Evolutionary conservation across 2,113 vertebrate genomes (phyloP).

Genomic region (Hoplias malabaricus): DNA sequence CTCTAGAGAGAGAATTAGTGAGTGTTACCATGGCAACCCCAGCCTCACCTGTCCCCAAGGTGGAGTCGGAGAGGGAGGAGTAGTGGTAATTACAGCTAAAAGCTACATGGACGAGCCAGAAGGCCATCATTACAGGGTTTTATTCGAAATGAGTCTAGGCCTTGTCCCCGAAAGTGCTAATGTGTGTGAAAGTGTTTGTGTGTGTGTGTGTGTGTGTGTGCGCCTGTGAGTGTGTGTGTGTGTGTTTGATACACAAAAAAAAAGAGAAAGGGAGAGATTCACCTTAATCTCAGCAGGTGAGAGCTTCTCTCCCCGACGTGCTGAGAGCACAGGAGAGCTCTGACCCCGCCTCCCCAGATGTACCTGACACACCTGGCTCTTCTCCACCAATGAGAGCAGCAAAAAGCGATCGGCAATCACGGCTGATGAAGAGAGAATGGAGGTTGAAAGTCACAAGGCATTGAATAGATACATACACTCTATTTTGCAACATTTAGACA

Average conservation of each 20-base stretch:
- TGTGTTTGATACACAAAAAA: no score
- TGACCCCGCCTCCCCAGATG: conserved; percentile 82
- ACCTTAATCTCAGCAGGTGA: conserved; percentile 89
- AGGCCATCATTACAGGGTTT: conserved; percentile 23
- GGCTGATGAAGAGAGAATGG: conserved; percentile 67
- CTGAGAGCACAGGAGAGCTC: conserved; percentile 74
- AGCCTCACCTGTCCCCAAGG: conserved; percentile 45
- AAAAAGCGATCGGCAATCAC: conserved; percentile 87
- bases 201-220: conserved; percentile 28
- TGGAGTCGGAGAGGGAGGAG: conserved; percentile 8
- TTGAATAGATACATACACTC: not conserved
- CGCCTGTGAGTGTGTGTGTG: conserved; percentile 1
- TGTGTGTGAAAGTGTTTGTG: not conserved
- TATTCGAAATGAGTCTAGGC: conserved; percentile 41
- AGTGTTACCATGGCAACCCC: conserved; percentile 16
- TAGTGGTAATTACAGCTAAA: conserved; percentile 43
- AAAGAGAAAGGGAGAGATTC: conserved; percentile 27
- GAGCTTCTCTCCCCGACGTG: conserved; percentile 82
- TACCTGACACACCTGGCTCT: conserved; percentile 86
- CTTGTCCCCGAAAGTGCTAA: conserved; percentile 23
- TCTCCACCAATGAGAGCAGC: conserved; percentile 88
- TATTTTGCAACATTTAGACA: no score
- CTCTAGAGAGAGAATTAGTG: conserved; percentile 39
- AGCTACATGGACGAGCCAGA: conserved; percentile 39
- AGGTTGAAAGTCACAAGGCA: conserved; percentile 9